Evolutionary conservation across 2,888 invertebrate genomes (phyloP).

Genomic region (Coelinius sp.): DNA sequence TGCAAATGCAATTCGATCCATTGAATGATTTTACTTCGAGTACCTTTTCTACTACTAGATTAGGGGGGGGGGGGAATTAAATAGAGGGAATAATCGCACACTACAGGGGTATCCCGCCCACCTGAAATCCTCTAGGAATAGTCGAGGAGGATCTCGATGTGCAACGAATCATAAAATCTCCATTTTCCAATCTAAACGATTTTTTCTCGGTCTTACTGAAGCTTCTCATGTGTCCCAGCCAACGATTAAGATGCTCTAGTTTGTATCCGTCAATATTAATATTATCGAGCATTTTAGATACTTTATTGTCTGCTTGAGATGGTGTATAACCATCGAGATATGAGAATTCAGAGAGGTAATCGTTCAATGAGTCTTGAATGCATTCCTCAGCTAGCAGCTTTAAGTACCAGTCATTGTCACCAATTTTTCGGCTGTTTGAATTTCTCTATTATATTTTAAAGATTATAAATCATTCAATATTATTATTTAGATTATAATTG

Average conservation of each 20-base stretch:
- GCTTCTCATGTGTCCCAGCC: slow-evolving; percentile 69
- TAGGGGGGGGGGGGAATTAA: too few relatives aligned
- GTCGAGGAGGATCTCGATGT: slow-evolving; percentile 32
- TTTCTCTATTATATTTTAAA: slow-evolving; percentile 40
- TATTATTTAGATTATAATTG: too few relatives aligned
- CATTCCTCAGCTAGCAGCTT: slow-evolving; percentile 59
- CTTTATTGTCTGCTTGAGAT: slow-evolving; percentile 67
- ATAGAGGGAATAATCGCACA: too few relatives aligned
- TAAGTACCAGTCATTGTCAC: slow-evolving; percentile 58
- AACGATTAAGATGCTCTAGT: slow-evolving; percentile 67
- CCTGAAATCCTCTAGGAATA: slow-evolving; percentile 52
- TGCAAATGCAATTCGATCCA: too few relatives aligned
- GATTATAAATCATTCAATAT: slow-evolving; percentile 3
- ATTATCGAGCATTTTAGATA: slow-evolving; percentile 57
- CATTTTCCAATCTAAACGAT: slow-evolving; percentile 51
- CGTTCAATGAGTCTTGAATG: slow-evolving; percentile 65
- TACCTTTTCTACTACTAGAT: too few relatives aligned
- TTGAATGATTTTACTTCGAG: too few relatives aligned
- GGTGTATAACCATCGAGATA: slow-evolving; percentile 70
- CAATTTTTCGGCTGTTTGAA: slow-evolving; percentile 42
- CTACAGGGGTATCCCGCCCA: slow-evolving; percentile 41
- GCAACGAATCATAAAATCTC: slow-evolving; percentile 41
- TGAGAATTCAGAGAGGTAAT: slow-evolving; percentile 68
- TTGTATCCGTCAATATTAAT: slow-evolving; percentile 51
- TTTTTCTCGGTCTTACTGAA: slow-evolving; percentile 59